Evolutionary conservation across 2,888 invertebrate genomes (phyloP).

Genomic region (Agrotis exclamationis): DNA sequence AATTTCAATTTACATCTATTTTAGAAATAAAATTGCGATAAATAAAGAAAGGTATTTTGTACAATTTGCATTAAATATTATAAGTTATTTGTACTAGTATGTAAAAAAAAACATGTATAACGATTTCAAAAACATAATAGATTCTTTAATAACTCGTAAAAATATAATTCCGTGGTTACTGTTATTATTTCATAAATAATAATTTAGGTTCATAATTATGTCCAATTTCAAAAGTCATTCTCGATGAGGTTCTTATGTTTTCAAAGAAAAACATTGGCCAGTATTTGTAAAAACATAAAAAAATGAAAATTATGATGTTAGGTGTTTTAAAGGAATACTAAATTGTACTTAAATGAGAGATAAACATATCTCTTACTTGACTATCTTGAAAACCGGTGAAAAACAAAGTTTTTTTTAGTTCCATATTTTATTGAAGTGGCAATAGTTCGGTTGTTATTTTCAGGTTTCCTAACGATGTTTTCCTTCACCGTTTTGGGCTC

Average conservation of each 20-base stretch:
- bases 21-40: not conserved
- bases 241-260: not conserved
- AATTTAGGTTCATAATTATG: not conserved
- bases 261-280: not conserved
- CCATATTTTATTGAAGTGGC: no score
- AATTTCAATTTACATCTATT: conserved; percentile 6
- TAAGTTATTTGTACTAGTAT: no score
- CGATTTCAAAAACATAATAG: not conserved
- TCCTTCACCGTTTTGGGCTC: no score
- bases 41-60: not conserved
- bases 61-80: not conserved
- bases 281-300: not conserved
- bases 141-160: not conserved
- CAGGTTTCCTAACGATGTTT: no score
- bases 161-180: not conserved
- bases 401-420: no score
- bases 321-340: not conserved
- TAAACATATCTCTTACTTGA: no score
- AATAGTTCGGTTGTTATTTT: no score
- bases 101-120: not conserved
- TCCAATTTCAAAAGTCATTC: conserved; percentile 2
- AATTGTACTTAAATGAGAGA: no score
- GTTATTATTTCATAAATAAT: conserved; percentile 16
- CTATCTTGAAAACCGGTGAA: no score
- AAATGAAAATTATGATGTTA: not conserved